A percentile compares a stretch with the other conserved stretches of the same genome.
Evolutionary conservation across 2,113 vertebrate genomes (phyloP).

Genomic region (Vidua chalybeata): DNA sequence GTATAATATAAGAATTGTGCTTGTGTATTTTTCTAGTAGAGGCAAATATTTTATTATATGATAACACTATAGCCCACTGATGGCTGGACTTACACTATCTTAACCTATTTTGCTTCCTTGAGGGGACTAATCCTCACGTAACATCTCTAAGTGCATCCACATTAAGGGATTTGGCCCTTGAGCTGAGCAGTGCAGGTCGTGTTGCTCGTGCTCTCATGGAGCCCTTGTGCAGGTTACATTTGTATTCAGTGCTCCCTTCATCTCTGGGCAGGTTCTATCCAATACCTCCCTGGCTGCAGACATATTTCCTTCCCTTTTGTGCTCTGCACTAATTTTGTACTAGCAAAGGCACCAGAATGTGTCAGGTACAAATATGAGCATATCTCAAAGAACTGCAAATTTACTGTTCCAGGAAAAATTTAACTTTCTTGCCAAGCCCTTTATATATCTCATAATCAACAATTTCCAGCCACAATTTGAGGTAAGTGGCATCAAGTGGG

Average conservation of each 20-base stretch:
- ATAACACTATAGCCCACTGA: not conserved
- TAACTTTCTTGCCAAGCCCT: not conserved
- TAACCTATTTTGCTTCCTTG: not conserved
- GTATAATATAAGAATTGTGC: not conserved
- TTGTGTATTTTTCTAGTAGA: not conserved
- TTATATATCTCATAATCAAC: not conserved
- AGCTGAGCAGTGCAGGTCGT: not conserved
- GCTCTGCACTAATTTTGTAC: not conserved
- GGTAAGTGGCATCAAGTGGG: not conserved
- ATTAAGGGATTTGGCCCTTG: not conserved
- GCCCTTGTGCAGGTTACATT: not conserved
- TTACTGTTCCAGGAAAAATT: not conserved
- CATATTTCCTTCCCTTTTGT: not conserved
- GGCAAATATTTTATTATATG: not conserved
- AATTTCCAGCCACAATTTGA: not conserved
- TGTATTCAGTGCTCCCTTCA: not conserved
- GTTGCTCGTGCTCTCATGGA: not conserved
- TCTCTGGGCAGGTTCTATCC: not conserved
- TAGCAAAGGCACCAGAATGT: not conserved
- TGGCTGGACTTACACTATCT: not conserved
- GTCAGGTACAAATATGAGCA: not conserved
- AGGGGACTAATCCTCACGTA: not conserved
- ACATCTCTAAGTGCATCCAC: not conserved
- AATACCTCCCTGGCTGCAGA: not conserved
- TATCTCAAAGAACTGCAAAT: not conserved